Conservation (phyloP, 2,888 invertebrate species). For the Hyppa rectilinea region DNA sequence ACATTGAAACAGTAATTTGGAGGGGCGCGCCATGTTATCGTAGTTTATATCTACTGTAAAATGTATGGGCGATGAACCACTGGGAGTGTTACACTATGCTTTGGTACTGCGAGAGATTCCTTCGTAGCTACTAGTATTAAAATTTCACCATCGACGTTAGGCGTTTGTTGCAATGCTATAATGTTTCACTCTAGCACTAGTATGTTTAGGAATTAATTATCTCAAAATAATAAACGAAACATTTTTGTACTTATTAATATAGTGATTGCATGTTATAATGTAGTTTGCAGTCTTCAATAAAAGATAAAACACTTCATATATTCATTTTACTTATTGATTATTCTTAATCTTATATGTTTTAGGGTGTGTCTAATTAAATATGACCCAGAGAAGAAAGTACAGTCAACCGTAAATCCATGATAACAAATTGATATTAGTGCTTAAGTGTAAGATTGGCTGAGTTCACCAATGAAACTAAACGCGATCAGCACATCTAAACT, state of each 20-base stretch:
- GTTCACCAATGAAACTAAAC: too few relatives aligned
- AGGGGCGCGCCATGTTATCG: too few relatives aligned
- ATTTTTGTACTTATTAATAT: constrained; percentile 9
- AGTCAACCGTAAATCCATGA: too few relatives aligned
- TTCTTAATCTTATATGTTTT: neutral
- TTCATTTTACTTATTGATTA: constrained; percentile 35
- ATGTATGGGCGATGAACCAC: neutral
- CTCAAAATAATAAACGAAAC: neutral
- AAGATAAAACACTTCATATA: constrained; percentile 17
- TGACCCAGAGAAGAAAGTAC: neutral
- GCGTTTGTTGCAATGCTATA: neutral
- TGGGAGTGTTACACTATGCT: neutral
- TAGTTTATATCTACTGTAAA: too few relatives aligned
- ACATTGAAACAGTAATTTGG: too few relatives aligned
- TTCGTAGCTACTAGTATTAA: neutral
- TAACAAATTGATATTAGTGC: too few relatives aligned
- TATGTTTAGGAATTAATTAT: neutral
- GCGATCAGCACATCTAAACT: too few relatives aligned
- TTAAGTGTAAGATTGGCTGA: too few relatives aligned
- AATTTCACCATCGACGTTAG: neutral
- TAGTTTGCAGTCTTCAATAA: constrained; percentile 38
- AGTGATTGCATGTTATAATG: constrained; percentile 11
- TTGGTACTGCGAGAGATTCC: neutral
- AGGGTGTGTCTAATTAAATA: neutral
- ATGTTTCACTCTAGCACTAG: neutral